A percentile compares a stretch with the other conserved stretches of the same genome.
phyloP scores from a whole-genome alignment of 2,888 invertebrate species.

The Tiliacea aurago region DNA sequence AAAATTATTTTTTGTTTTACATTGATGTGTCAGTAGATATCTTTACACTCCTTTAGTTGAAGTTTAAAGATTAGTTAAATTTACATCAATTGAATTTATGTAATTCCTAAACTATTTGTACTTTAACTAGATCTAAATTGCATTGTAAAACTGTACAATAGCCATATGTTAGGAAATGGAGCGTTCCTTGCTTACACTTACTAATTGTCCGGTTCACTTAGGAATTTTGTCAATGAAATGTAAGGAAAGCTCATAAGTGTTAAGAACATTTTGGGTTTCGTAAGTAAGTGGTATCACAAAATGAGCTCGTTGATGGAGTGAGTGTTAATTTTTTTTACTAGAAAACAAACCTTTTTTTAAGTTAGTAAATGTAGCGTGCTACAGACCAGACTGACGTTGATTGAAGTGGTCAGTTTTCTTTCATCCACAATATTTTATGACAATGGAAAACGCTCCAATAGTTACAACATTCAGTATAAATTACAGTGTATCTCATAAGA shows the following conservation, averaged over 20 bases:
- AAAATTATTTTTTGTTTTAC: constrained; percentile 84
- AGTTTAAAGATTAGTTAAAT: constrained; percentile 88
- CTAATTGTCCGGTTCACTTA: constrained; percentile 81
- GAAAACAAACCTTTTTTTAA: constrained; percentile 84
- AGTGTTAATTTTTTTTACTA: constrained; percentile 89
- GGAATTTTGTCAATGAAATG: constrained; percentile 86
- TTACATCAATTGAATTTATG: constrained; percentile 87
- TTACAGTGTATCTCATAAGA: constrained; percentile 90
- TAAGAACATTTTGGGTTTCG: constrained; percentile 89
- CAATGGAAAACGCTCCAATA: constrained; percentile 86
- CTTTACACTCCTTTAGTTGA: constrained; percentile 87
- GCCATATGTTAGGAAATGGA: constrained; percentile 89
- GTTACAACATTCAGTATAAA: constrained; percentile 88
- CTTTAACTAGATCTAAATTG: constrained; percentile 90
- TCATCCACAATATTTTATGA: constrained; percentile 90
- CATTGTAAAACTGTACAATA: constrained; percentile 89
- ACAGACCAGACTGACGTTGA: constrained; percentile 87
- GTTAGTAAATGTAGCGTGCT: constrained; percentile 89
- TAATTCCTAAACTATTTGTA: constrained; percentile 90
- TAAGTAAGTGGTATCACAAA: constrained; percentile 88
- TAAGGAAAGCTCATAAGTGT: constrained; percentile 88
- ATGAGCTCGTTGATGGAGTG: constrained; percentile 89
- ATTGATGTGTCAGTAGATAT: constrained; percentile 88
- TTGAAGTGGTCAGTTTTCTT: constrained; percentile 89
- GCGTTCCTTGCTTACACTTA: constrained; percentile 86